Percentiles rank a stretch among this genome's conserved stretches.
Conservation (phyloP, 2,113 vertebrate genomes). For the Dromas ardeola region DNA sequence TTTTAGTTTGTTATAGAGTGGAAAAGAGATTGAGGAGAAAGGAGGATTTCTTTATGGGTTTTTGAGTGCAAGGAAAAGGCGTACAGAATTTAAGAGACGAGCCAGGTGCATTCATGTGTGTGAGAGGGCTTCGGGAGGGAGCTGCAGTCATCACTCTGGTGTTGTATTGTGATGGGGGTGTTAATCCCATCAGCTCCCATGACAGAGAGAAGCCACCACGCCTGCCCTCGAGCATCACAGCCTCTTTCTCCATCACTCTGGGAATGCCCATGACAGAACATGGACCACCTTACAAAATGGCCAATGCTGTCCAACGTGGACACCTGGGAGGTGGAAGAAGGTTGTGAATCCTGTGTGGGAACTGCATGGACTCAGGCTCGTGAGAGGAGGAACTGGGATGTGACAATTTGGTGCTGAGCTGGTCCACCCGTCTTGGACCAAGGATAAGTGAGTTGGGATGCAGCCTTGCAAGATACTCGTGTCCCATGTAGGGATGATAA, state of each 20-base stretch:
- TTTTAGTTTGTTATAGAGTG: neutral
- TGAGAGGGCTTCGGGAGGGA: neutral
- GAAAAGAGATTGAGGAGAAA: neutral
- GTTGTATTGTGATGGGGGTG: neutral
- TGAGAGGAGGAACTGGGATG: neutral
- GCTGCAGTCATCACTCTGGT: neutral
- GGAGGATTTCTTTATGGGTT: neutral
- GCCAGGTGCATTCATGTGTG: neutral
- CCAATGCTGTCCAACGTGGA: neutral
- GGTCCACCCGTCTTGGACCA: neutral
- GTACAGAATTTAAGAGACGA: neutral
- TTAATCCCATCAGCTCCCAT: neutral
- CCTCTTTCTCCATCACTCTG: neutral
- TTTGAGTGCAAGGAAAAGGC: neutral
- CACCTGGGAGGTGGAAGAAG: neutral
- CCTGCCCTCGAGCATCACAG: neutral
- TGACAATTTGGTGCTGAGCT: neutral
- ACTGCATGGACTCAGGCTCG: neutral
- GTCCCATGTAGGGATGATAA: neutral
- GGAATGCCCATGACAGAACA: neutral
- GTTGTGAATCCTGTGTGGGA: neutral
- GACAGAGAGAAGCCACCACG: neutral
- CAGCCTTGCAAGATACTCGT: neutral
- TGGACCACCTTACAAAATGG: neutral
- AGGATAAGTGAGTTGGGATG: neutral